Evolutionary conservation across 1,140 invertebrate genomes (phyloP).

Genomic region (Lepidurus arcticus): DNA sequence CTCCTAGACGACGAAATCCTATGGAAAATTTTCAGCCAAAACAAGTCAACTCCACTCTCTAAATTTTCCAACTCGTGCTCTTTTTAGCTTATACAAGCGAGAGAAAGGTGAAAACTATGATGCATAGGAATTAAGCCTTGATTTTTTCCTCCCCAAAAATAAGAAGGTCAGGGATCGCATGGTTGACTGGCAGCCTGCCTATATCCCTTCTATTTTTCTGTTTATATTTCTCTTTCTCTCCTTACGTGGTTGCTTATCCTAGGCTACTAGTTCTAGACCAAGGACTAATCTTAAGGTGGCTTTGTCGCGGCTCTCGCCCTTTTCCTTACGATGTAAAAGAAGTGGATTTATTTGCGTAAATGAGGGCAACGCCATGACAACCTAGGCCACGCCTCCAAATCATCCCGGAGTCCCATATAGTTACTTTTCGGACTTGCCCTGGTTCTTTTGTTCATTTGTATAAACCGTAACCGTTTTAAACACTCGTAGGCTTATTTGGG

Average conservation of each 20-base stretch:
- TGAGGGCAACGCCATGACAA: background rate
- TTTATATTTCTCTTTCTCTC: background rate
- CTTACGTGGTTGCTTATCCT: background rate
- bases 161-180: slow-evolving; percentile 18
- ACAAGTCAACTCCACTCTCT: too few species aligned
- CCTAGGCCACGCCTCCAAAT: too few species aligned
- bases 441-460: slow-evolving; percentile 3
- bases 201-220: background rate
- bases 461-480: background rate
- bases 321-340: background rate
- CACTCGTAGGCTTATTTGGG: background rate
- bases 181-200: slow-evolving; percentile 3
- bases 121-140: slow-evolving; percentile 10
- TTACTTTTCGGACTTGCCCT: background rate
- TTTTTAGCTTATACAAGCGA: background rate
- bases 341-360: background rate
- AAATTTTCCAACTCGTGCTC: too few species aligned
- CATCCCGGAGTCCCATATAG: too few species aligned
- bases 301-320: background rate
- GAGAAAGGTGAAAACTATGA: slow-evolving; percentile 5
- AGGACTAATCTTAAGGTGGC: background rate
- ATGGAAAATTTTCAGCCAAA: too few species aligned
- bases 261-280: slow-evolving; percentile 15
- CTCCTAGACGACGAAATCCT: too few species aligned
- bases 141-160: background rate